These are phyloP conservation scores for Myotis vivesi DNA, from an alignment of 2,797 vertebrate species.

Conservation along the genomic window DNA sequence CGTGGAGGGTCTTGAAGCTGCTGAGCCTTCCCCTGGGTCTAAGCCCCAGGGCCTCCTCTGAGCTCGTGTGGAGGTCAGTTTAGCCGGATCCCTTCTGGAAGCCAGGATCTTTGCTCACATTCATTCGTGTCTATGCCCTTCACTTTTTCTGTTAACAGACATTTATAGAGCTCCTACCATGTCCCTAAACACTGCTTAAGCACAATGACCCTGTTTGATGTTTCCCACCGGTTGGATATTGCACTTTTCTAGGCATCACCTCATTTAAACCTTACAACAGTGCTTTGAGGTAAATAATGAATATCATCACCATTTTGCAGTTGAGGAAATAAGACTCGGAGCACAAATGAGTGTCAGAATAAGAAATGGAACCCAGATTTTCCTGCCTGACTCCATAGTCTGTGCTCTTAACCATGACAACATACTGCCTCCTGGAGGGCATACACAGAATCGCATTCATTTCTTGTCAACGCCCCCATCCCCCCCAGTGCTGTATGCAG, in stretches of 20 bases:
- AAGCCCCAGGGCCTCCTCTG: neutral
- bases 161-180: neutral
- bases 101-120: neutral
- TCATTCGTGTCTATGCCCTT: neutral
- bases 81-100: neutral
- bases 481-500: neutral
- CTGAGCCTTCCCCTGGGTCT: neutral
- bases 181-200: neutral
- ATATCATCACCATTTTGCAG: neutral
- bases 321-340: neutral
- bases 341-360: neutral
- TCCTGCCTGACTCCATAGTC: neutral
- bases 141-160: neutral
- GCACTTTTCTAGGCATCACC: neutral
- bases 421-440: slow-evolving; percentile 48
- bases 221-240: neutral
- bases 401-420: neutral
- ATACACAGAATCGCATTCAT: neutral
- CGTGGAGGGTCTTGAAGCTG: neutral
- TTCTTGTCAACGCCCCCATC: neutral
- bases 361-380: neutral
- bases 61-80: neutral
- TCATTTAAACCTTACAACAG: slow-evolving; percentile 17
- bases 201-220: neutral
- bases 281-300: slow-evolving; percentile 3